Evolutionary conservation across 2,888 invertebrate genomes (phyloP).

Genomic region (Schrankia costaestrigalis): DNA sequence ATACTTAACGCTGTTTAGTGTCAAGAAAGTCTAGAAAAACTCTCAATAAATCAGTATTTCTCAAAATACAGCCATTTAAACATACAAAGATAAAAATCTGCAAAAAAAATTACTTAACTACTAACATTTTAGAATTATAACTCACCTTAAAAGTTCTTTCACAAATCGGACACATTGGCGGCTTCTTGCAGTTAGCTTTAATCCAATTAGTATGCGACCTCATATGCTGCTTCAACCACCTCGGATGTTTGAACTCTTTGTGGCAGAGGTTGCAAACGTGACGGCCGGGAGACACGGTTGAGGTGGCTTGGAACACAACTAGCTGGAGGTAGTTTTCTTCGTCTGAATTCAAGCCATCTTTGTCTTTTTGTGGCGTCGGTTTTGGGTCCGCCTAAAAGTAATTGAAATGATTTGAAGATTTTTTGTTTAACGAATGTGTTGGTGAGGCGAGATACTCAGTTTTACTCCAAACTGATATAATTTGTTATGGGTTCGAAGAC

Average conservation of each 20-base stretch:
- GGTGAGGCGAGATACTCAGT: too few species aligned
- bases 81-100: not conserved
- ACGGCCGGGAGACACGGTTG: slow-evolving; percentile 76
- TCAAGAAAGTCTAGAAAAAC: too few species aligned
- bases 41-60: too few species aligned
- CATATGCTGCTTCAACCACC: slow-evolving; percentile 83
- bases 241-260: slow-evolving; percentile 82
- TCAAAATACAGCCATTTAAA: not conserved
- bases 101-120: not conserved
- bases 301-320: slow-evolving; percentile 76
- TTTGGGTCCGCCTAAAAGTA: slow-evolving; percentile 15
- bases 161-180: slow-evolving; percentile 82
- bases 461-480: too few species aligned
- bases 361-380: slow-evolving; percentile 48
- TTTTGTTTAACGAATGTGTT: too few species aligned
- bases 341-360: slow-evolving; percentile 60
- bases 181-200: slow-evolving; percentile 83
- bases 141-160: slow-evolving; percentile 80
- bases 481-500: too few species aligned
- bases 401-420: not conserved
- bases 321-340: slow-evolving; percentile 72
- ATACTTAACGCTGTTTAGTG: too few species aligned
- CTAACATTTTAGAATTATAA: not conserved
- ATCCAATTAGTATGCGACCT: slow-evolving; percentile 83
- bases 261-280: slow-evolving; percentile 83